Evolutionary conservation across 2,113 vertebrate genomes (phyloP).

Genomic region (Vicugna pacos): DNA sequence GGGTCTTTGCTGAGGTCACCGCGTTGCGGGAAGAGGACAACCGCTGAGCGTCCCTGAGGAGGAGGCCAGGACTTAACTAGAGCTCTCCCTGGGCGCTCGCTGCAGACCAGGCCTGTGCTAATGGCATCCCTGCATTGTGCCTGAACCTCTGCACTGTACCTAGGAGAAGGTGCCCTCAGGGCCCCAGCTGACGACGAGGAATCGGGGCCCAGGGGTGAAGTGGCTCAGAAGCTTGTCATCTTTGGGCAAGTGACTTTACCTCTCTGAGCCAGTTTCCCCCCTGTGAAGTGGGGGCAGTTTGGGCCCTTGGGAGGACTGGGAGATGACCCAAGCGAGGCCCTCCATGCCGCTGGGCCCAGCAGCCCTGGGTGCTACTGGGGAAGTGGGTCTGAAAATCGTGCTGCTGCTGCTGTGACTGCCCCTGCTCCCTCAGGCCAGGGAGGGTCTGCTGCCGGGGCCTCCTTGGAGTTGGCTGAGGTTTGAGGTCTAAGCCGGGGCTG

Average conservation of each 20-base stretch:
- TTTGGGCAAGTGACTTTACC: background rate
- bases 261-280: background rate
- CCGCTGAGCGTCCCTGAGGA: background rate
- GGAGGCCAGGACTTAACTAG: fast-evolving
- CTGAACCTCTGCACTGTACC: background rate
- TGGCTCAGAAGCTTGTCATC: background rate
- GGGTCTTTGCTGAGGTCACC: background rate
- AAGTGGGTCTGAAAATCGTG: too few species aligned
- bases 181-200: fast-evolving
- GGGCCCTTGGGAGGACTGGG: background rate
- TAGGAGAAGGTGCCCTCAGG: fast-evolving
- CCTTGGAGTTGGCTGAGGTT: background rate
- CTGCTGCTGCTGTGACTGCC: background rate
- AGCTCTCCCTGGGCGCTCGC: fast-evolving
- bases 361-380: fast-evolving
- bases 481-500: background rate
- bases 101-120: background rate
- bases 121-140: fast-evolving
- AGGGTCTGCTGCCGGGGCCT: background rate
- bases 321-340: fast-evolving
- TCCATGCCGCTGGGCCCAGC: fast-evolving
- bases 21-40: fast-evolving
- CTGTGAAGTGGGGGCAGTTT: background rate
- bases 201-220: background rate
- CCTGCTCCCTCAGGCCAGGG: background rate